phyloP scores from a whole-genome alignment of 2,888 invertebrate species.

The Ypsolopha sequella region DNA sequence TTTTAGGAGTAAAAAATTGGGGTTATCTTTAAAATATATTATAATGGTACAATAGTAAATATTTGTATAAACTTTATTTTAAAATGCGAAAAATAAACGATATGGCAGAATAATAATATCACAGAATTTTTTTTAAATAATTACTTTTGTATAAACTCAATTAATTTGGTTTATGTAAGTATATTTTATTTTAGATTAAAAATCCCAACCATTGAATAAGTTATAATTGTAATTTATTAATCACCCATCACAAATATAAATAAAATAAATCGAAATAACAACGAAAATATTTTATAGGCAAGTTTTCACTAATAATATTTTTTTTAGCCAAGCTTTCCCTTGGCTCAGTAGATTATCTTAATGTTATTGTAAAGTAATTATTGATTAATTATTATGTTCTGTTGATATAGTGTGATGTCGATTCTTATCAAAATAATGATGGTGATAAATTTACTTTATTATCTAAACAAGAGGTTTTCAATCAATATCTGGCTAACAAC shows the following conservation, averaged over 20 bases:
- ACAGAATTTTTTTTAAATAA: slow-evolving; percentile 30
- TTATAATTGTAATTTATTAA: background rate
- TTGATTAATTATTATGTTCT: background rate
- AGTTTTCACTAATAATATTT: background rate
- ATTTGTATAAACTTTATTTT: no score
- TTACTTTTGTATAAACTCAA: background rate
- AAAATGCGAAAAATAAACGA: background rate
- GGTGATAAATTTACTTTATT: no score
- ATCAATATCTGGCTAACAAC: no score
- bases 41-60: no score
- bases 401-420: no score
- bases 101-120: slow-evolving; percentile 40
- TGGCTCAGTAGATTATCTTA: background rate
- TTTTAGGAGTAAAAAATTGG: no score
- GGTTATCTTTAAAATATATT: no score
- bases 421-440: no score
- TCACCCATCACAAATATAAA: background rate
- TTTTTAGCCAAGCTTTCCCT: background rate
- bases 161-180: background rate
- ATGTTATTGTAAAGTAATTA: background rate
- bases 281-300: background rate
- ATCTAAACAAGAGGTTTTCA: no score
- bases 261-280: background rate
- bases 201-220: background rate
- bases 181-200: background rate